A percentile compares a stretch with the other conserved stretches of the same genome.
Evolutionary conservation across 2,113 vertebrate species (phyloP).

Genomic region (Lamprotornis superbus): DNA sequence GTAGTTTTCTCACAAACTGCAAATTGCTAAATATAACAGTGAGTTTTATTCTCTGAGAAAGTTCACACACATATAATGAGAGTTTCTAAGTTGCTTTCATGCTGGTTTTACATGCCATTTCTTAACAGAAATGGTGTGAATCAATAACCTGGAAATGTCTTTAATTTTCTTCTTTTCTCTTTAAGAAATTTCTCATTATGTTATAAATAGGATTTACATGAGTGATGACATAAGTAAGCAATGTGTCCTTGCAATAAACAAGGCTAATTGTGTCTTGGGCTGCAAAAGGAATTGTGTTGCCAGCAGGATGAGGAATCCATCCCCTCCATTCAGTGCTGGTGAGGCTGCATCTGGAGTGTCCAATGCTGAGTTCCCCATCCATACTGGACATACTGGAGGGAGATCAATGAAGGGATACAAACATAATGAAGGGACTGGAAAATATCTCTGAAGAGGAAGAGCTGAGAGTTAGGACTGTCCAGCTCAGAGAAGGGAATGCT

Average conservation of each 20-base stretch:
- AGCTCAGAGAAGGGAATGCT: neutral
- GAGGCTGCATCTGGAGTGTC: neutral
- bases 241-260: neutral
- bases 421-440: neutral
- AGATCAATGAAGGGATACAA: neutral
- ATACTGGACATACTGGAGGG: neutral
- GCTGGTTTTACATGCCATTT: neutral
- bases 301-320: neutral
- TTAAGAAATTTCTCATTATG: neutral
- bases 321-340: rapidly evolving
- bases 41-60: neutral
- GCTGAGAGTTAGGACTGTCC: neutral
- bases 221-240: neutral
- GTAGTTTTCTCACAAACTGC: neutral
- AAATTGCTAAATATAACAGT: neutral
- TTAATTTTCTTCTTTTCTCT: neutral
- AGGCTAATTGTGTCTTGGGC: neutral
- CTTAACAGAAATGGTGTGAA: neutral
- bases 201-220: neutral
- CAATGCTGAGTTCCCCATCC: neutral
- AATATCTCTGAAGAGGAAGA: neutral
- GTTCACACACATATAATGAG: neutral
- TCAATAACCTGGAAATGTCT: neutral
- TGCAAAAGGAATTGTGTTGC: neutral
- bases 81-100: neutral